These are phyloP conservation scores for Drosophila melanosoma DNA, from an alignment of 2,888 invertebrate genomes.

Conservation along the genomic window DNA sequence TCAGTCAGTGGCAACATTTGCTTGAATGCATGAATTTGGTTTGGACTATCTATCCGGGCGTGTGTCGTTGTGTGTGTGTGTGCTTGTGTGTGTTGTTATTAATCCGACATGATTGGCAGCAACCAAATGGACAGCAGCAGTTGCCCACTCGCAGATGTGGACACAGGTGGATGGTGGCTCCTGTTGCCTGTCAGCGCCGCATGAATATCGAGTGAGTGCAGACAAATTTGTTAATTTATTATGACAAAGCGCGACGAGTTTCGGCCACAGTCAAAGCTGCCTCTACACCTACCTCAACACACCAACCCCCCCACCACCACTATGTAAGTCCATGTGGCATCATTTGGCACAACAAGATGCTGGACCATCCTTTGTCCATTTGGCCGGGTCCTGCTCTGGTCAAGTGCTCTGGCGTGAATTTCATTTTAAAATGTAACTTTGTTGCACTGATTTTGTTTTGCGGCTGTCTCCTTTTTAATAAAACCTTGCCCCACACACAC, in stretches of 20 bases:
- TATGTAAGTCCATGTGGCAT: conserved; percentile 31
- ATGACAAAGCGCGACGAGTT: conserved; percentile 64
- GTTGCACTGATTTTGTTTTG: conserved; percentile 68
- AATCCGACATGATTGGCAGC: conserved; percentile 83
- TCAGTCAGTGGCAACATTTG: conserved; percentile 53
- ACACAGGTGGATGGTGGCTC: conserved; percentile 71
- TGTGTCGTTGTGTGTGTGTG: conserved; percentile 24
- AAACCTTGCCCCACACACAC: conserved; percentile 43
- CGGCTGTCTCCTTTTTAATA: conserved; percentile 72
- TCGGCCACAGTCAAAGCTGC: conserved; percentile 25
- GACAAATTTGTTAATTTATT: conserved; percentile 82
- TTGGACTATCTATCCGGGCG: conserved; percentile 4
- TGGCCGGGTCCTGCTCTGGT: conserved; percentile 51
- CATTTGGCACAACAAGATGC: conserved; percentile 70
- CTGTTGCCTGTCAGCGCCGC: conserved; percentile 71
- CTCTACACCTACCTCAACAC: conserved; percentile 1
- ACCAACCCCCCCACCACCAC: background rate
- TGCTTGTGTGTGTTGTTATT: conserved; percentile 65
- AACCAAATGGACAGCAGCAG: conserved; percentile 77
- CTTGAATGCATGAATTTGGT: conserved; percentile 65
- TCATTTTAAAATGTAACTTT: conserved; percentile 71
- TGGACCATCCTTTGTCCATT: conserved; percentile 16
- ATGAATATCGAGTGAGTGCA: conserved; percentile 71
- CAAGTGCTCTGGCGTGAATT: conserved; percentile 65
- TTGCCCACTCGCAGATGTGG: conserved; percentile 42